A percentile compares a stretch with the other conserved stretches of the same genome.
phyloP scores from a whole-genome alignment of 2,113 vertebrate species.

The Electrona antarctica region DNA sequence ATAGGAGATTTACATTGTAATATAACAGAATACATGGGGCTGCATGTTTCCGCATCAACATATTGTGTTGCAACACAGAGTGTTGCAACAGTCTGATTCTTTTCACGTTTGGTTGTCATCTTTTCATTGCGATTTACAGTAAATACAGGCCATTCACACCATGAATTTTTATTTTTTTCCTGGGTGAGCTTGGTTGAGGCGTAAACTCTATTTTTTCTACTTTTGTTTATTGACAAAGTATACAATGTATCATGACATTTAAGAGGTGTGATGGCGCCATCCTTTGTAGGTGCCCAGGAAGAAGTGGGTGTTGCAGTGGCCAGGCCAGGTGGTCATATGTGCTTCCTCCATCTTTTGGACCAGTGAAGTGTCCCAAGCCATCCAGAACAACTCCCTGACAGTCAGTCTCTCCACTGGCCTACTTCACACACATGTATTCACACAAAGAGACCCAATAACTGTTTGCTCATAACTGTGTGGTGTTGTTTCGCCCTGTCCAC shows the following conservation, averaged over 20 bases:
- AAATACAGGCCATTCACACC: too few species aligned
- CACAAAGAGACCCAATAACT: neutral
- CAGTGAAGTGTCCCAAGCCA: constrained; percentile 87
- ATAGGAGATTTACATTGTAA: neutral
- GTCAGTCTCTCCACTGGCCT: constrained; percentile 75
- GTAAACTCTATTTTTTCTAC: too few species aligned
- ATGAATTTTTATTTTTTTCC: too few species aligned
- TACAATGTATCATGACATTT: too few species aligned
- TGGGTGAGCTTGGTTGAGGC: too few species aligned
- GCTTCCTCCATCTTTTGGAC: constrained; percentile 95
- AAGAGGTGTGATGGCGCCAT: neutral
- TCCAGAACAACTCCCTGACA: constrained; percentile 76
- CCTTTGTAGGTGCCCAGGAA: constrained; percentile 82
- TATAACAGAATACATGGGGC: too few species aligned
- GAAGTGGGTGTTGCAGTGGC: constrained; percentile 91
- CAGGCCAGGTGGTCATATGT: constrained; percentile 93
- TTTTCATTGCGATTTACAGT: too few species aligned
- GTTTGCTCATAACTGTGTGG: neutral
- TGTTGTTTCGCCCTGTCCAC: constrained; percentile 35
- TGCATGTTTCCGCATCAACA: too few species aligned
- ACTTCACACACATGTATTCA: constrained; percentile 67
- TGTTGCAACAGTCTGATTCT: too few species aligned
- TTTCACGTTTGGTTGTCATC: too few species aligned
- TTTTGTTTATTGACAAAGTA: too few species aligned
- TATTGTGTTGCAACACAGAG: too few species aligned